A percentile compares a stretch with the other conserved stretches of the same genome.
Evolutionary conservation across 30 jellyfish, hydroid and myxozoan species (phyloP).

Genomic region (Chironex yamaguchii): DNA sequence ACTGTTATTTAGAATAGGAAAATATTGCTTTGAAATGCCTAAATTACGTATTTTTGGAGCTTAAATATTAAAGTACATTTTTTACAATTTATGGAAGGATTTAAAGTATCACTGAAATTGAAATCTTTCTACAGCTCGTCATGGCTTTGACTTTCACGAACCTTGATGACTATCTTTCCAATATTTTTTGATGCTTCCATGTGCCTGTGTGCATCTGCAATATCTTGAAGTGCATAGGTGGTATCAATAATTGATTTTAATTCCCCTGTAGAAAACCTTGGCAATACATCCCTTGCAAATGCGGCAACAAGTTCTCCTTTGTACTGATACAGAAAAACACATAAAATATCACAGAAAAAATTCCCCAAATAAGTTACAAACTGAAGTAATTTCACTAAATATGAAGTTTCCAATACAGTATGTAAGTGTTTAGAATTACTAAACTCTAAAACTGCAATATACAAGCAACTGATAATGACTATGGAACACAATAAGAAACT

Average conservation of each 20-base stretch:
- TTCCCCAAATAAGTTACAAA: not conserved
- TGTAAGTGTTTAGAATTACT: not conserved
- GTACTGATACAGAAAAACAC: conserved; percentile 59
- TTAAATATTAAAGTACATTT: too few species aligned
- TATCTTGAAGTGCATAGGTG: conserved; percentile 48
- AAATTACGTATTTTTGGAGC: too few species aligned
- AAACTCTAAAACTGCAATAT: too few species aligned
- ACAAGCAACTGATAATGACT: too few species aligned
- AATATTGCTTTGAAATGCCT: too few species aligned
- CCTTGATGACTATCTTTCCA: conserved; percentile 75
- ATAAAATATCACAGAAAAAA: too few species aligned
- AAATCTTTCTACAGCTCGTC: too few species aligned
- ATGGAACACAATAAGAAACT: too few species aligned
- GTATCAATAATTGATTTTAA: conserved; percentile 85
- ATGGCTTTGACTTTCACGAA: conserved; percentile 54
- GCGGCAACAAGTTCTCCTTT: conserved; percentile 86
- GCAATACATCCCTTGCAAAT: conserved; percentile 70
- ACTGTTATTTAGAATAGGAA: too few species aligned
- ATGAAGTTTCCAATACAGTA: not conserved
- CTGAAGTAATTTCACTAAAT: not conserved
- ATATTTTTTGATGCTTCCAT: conserved; percentile 84
- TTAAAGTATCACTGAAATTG: too few species aligned
- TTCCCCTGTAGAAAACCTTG: conserved; percentile 67
- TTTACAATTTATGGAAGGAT: too few species aligned
- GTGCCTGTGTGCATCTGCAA: conserved; percentile 86